These are phyloP conservation scores for Columba guinea DNA, from an alignment of 2,797 vertebrate genomes.

Conservation along the genomic window DNA sequence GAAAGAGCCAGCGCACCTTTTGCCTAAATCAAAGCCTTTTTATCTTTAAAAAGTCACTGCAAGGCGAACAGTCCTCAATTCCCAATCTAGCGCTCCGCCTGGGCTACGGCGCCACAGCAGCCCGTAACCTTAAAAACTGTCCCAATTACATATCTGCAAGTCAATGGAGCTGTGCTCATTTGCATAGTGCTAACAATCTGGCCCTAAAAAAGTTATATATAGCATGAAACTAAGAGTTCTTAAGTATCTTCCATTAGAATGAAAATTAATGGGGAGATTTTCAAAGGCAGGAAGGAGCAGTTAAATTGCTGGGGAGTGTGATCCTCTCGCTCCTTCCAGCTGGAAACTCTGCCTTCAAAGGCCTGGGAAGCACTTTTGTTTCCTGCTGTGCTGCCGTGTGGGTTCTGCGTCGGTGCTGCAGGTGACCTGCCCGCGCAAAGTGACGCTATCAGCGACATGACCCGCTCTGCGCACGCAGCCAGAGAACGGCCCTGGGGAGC, in stretches of 20 bases:
- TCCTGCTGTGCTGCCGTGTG: background rate
- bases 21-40: conserved; percentile 29
- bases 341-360: background rate
- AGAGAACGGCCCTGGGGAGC: background rate
- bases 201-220: background rate
- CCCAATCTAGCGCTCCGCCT: background rate
- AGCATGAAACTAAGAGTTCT: background rate
- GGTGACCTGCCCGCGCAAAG: background rate
- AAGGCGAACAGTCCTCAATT: background rate
- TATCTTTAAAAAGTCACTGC: background rate
- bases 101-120: background rate
- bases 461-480: background rate
- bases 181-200: conserved; percentile 46
- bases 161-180: conserved; percentile 45
- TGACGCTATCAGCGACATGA: background rate
- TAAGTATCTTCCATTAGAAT: conserved; percentile 14
- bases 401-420: background rate
- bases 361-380: background rate
- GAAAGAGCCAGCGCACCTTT: background rate
- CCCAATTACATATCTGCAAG: conserved; percentile 44
- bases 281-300: background rate
- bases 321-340: background rate
- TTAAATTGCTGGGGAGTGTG: background rate
- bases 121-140: conserved; percentile 51
- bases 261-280: conserved; percentile 39